phyloP scores from a whole-genome alignment of 2,888 invertebrate species.

The Rhodophaea formosa region DNA sequence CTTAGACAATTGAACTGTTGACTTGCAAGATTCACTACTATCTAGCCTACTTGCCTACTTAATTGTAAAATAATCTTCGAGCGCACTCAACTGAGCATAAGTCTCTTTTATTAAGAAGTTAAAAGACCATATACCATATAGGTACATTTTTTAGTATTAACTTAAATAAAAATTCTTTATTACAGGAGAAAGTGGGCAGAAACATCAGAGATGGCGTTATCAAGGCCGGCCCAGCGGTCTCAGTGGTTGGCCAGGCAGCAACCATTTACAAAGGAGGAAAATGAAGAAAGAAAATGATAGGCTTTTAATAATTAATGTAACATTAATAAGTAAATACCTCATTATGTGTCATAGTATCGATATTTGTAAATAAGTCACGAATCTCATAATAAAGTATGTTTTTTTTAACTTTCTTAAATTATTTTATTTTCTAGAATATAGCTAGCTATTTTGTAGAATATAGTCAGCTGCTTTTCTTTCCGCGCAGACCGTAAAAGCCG shows the following conservation, averaged over 20 bases:
- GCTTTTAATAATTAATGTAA: background rate
- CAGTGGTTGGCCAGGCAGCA: conserved; percentile 41
- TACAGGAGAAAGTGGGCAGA: conserved; percentile 44
- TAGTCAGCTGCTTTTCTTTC: no score
- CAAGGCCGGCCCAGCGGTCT: conserved; percentile 49
- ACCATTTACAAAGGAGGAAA: conserved; percentile 14
- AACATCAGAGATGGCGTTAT: conserved; percentile 45
- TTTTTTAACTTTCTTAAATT: background rate
- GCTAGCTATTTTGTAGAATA: no score
- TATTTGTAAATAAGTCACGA: background rate
- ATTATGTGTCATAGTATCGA: background rate
- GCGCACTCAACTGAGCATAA: no score
- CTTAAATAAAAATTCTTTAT: background rate
- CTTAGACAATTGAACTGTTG: no score
- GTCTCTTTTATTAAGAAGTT: no score
- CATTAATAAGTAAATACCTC: background rate
- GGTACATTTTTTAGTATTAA: no score
- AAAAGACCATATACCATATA: no score
- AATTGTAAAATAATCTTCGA: no score
- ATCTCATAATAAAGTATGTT: background rate
- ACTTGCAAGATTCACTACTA: no score
- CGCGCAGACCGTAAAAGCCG: no score
- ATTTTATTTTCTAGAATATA: no score
- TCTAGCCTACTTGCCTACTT: no score
- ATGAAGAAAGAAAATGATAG: background rate